A percentile compares a stretch with the other conserved stretches of the same genome.
These are phyloP conservation scores for Cranoglanis bouderius DNA, from an alignment of 2,113 vertebrate genomes.

Conservation along the genomic window DNA sequence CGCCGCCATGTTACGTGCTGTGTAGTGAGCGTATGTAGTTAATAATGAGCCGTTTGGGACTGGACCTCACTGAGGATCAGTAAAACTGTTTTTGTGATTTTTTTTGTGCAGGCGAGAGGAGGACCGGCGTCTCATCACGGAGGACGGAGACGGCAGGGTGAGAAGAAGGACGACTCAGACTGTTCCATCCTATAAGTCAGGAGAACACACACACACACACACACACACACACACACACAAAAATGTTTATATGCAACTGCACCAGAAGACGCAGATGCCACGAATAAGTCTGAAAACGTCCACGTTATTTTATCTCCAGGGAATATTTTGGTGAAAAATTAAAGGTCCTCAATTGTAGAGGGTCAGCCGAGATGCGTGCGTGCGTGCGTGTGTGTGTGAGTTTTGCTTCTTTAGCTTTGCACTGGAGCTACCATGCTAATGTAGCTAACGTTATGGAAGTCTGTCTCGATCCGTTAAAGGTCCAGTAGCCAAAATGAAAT, in stretches of 20 bases:
- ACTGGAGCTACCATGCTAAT: not conserved
- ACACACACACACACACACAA: not conserved
- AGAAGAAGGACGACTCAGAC: slow-evolving; percentile 76
- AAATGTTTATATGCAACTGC: not conserved
- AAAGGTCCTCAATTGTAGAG: not conserved
- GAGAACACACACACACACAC: slow-evolving; percentile 21
- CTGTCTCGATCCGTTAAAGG: not conserved
- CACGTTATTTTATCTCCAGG: not conserved
- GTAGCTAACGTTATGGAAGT: not conserved
- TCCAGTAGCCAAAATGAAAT: not conserved
- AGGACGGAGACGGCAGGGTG: slow-evolving; percentile 70
- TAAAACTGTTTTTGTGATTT: not conserved
- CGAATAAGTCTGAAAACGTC: not conserved
- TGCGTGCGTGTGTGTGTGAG: not conserved
- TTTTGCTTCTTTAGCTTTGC: not conserved
- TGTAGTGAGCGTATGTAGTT: not conserved
- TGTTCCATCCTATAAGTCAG: slow-evolving; percentile 74
- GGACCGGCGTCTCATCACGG: slow-evolving; percentile 64
- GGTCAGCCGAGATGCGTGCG: not conserved
- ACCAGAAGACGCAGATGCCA: not conserved
- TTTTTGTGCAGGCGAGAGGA: slow-evolving; percentile 73
- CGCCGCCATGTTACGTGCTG: not conserved
- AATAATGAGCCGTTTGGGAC: not conserved
- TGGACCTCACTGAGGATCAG: not conserved
- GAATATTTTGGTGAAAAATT: not conserved